Evolutionary conservation across 2,888 invertebrate genomes (phyloP), one percentile per base, ranked within the genome.

Genomic region (Pseudanteris insignis): DNA sequence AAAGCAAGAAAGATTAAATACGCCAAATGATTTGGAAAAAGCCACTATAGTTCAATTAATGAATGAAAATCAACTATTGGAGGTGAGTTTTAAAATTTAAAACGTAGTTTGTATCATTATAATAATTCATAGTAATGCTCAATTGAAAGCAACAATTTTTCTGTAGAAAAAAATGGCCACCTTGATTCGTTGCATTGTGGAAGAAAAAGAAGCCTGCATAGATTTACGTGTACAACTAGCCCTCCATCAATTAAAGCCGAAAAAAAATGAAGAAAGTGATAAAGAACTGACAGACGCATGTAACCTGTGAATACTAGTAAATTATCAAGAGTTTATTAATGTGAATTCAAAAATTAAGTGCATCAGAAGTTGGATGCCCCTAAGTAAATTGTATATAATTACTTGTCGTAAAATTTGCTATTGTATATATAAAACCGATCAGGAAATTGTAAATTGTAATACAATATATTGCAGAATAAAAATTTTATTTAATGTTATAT

Each of bases 151-250:
- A n/a, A n/a, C n/a, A n/a, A n/a, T n/a, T n/a, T n/a, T n/a, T n/a
- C 33, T 46, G 7, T 50, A 81, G 81, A 79, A 88, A 76, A 89
- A 88, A 75, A 86, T 87, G 77, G 82, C 84, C 70, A 86, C 84
- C 66, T 79, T 90, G 36, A 85, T 87, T 38, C 85, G 86, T 67
- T 88, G 88, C 72, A 87, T 90, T 66, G 88, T 89, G 70, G 88
- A 89, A 74, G 89, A 90, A 70, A 84, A 86, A 66, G 86, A 88
- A 37, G 87, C 88, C 11, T 88, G 89, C 72, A 85, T 89, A 63
- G 86, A 88, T 58, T 79, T 90, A n/a, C 86, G 88, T 72, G 88
- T 90, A 41, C 87, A 89, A 69, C 75, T 89, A 28, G 86, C 86
- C 28, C 83, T 86, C 80, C 85, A 85, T 60, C 85, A 85, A 70